Conservation (phyloP, 1,140 invertebrate species). For the Chrysopa pallens region DNA sequence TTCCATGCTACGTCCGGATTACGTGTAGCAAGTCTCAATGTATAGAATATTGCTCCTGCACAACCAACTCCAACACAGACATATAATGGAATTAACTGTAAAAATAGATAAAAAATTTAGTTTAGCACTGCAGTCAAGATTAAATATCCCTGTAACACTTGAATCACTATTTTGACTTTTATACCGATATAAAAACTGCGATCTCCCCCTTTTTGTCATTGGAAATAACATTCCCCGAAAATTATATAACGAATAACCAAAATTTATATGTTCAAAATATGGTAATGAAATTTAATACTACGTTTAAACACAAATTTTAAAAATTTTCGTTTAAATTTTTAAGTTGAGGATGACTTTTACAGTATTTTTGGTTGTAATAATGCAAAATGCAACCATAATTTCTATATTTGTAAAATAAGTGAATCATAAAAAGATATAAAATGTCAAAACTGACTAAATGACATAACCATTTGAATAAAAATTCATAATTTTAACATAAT, state of each 20-base stretch:
- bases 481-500: conserved; percentile 2
- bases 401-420: not conserved
- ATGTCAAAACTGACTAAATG: not conserved
- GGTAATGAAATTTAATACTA: too few species aligned
- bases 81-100: conserved; percentile 60
- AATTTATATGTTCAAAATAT: too few species aligned
- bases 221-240: too few species aligned
- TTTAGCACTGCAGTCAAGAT: not conserved
- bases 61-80: conserved; percentile 46
- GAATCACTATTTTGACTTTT: conserved; percentile 1
- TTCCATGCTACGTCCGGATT: conserved; percentile 70
- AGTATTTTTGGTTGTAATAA: not conserved
- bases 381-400: not conserved
- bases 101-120: conserved; percentile 6
- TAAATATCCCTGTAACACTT: not conserved
- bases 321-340: too few species aligned
- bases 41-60: conserved; percentile 37
- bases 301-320: too few species aligned
- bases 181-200: conserved; percentile 1
- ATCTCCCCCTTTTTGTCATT: too few species aligned
- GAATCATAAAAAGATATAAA: not conserved
- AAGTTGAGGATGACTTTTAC: too few species aligned
- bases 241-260: not conserved
- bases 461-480: conserved; percentile 1
- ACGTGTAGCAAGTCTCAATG: conserved; percentile 42